Evolutionary conservation across 2,888 invertebrate genomes (phyloP).

Genomic region (Augochlorella aurata): DNA sequence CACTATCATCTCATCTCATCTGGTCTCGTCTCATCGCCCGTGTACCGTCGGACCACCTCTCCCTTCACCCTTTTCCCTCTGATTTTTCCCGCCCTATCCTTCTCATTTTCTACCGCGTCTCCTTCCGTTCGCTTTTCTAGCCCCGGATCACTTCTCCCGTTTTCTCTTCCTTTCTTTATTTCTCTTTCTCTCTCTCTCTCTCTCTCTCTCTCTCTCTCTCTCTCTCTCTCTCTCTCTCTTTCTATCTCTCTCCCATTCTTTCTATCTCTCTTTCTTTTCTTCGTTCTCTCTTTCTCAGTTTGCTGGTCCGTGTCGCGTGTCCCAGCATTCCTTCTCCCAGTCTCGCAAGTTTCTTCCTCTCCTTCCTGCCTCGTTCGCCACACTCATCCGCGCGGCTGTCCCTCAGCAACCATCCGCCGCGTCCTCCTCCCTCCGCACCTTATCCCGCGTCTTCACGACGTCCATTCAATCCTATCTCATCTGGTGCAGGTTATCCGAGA

Average conservation of each 20-base stretch:
- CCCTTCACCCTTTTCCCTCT: conserved; percentile 11
- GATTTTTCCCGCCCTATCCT: conserved; percentile 6
- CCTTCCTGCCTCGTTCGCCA: background rate
- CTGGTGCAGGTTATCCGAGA: conserved; percentile 50
- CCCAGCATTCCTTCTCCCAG: too few species aligned
- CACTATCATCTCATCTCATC: conserved; percentile 73
- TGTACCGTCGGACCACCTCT: conserved; percentile 50
- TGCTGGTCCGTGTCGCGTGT: too few species aligned
- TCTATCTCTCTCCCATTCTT: too few species aligned
- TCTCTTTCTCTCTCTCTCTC: background rate
- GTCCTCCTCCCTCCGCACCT: conserved; percentile 22
- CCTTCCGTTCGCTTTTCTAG: background rate
- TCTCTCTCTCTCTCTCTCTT: too few species aligned
- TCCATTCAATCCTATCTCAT: conserved; percentile 70
- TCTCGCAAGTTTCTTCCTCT: too few species aligned
- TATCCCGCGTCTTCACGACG: conserved; percentile 61
- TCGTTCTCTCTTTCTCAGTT: too few species aligned
- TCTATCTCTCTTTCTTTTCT: background rate
- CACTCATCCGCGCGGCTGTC: conserved; percentile 15
- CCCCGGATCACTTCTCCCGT: background rate
- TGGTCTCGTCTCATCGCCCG: conserved; percentile 70
- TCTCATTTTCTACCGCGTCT: background rate
- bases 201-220: too few species aligned
- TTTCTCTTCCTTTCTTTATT: background rate
- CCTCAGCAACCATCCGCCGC: background rate